Percentiles rank a stretch among this genome's conserved stretches.
Evolutionary conservation across 2,888 invertebrate genomes (phyloP).

Genomic region (Elmis aenea): DNA sequence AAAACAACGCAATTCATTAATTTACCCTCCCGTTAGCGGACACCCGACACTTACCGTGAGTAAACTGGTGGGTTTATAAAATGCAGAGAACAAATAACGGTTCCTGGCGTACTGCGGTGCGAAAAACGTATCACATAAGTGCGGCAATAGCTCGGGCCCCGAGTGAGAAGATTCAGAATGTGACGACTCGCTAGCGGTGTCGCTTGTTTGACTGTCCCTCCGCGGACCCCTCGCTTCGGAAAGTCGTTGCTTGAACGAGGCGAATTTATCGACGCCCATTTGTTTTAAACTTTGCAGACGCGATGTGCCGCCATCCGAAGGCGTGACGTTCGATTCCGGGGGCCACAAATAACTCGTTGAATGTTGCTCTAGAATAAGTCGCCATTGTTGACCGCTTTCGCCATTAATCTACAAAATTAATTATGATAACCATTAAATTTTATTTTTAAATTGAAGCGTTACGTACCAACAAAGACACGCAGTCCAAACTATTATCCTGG

Average conservation of each 20-base stretch:
- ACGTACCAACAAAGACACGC: slow-evolving; percentile 60
- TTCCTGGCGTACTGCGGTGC: slow-evolving; percentile 55
- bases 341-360: slow-evolving; percentile 70
- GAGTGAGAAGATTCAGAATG: slow-evolving; percentile 28
- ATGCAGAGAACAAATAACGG: slow-evolving; percentile 55
- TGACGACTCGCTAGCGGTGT: slow-evolving; percentile 40
- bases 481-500: slow-evolving; percentile 65
- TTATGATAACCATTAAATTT: background rate
- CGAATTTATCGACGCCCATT: slow-evolving; percentile 64
- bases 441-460: background rate
- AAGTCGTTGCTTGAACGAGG: slow-evolving; percentile 58
- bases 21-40: no score
- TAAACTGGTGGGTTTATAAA: slow-evolving; percentile 52
- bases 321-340: slow-evolving; percentile 37
- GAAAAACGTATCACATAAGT: slow-evolving; percentile 51
- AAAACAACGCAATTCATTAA: no score
- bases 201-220: slow-evolving; percentile 40
- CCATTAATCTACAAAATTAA: slow-evolving; percentile 37
- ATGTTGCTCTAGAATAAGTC: slow-evolving; percentile 73
- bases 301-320: slow-evolving; percentile 47
- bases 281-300: slow-evolving; percentile 61
- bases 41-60: slow-evolving; percentile 52
- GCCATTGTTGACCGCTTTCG: slow-evolving; percentile 70
- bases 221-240: slow-evolving; percentile 48
- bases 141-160: slow-evolving; percentile 43